phyloP scores from a whole-genome alignment of 2,888 invertebrate genomes.

The Tipula vernalis region DNA sequence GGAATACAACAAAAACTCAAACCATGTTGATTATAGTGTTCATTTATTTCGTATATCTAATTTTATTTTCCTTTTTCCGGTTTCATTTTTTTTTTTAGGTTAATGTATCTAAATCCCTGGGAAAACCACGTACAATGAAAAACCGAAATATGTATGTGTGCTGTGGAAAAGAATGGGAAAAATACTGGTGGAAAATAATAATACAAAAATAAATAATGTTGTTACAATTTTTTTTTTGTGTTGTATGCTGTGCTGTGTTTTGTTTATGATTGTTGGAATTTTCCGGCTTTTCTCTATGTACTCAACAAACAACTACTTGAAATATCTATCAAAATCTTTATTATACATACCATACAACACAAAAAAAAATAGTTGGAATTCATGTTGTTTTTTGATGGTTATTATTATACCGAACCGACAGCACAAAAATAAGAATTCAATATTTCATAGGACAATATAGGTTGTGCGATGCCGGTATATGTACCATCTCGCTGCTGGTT shows the following conservation, averaged over 20 bases:
- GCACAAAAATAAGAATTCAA: background rate
- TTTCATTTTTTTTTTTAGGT: background rate
- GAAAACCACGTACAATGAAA: background rate
- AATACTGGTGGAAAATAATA: background rate
- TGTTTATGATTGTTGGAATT: constrained; percentile 4
- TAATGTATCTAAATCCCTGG: background rate
- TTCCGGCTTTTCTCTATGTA: background rate
- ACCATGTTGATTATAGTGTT: constrained; percentile 4
- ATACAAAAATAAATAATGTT: background rate
- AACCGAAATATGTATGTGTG: background rate
- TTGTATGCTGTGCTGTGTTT: background rate
- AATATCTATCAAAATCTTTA: background rate
- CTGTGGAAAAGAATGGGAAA: background rate
- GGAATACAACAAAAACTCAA: background rate
- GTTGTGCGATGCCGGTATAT: background rate
- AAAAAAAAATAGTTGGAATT: background rate
- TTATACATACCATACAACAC: background rate
- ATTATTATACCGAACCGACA: background rate
- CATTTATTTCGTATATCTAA: background rate
- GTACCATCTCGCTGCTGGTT: background rate
- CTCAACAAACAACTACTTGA: background rate
- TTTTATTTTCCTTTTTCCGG: background rate
- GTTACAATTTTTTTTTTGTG: background rate
- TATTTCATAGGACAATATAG: background rate
- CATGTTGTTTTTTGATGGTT: background rate